phyloP scores from a whole-genome alignment of 2,797 vertebrate species.

The Channa striata region DNA sequence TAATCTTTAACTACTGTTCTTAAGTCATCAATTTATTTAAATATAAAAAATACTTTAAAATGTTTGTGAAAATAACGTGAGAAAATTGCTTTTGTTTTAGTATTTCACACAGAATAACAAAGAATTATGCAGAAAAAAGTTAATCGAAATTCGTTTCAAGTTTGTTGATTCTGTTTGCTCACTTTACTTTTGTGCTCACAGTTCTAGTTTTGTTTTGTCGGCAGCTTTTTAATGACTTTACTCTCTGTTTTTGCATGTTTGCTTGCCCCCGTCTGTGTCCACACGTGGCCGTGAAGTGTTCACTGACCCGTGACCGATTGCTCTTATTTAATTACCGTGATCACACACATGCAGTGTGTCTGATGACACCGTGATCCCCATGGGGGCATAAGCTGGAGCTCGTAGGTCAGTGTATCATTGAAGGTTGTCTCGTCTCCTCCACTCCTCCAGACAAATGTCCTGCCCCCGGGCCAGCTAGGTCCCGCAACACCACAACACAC shows the following conservation, averaged over 20 bases:
- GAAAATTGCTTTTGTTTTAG: no score
- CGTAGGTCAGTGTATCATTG: conserved; percentile 59
- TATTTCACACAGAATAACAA: no score
- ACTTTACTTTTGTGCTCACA: neutral
- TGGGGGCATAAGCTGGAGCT: conserved; percentile 51
- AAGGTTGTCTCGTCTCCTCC: conserved; percentile 58
- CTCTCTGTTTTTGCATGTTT: conserved; percentile 21
- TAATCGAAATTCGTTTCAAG: neutral
- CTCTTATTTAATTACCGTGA: conserved; percentile 67
- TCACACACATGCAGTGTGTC: conserved; percentile 66
- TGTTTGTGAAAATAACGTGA: no score
- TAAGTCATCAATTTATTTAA: no score
- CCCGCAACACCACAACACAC: conserved; percentile 22
- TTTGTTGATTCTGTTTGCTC: neutral
- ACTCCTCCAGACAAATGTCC: conserved; percentile 45
- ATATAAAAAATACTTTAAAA: no score
- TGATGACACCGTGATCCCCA: conserved; percentile 59
- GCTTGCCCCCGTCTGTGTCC: conserved; percentile 17
- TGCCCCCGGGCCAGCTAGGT: conserved; percentile 44
- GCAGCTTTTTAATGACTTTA: conserved; percentile 23
- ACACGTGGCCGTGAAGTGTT: conserved; percentile 41
- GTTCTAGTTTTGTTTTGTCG: neutral
- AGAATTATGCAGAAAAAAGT: no score
- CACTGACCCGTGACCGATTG: conserved; percentile 66
- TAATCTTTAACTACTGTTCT: no score